Percentiles rank a stretch among this genome's conserved stretches.
phyloP scores from a whole-genome alignment of 2,113 vertebrate genomes.

The Tachysurus fulvidraco region DNA sequence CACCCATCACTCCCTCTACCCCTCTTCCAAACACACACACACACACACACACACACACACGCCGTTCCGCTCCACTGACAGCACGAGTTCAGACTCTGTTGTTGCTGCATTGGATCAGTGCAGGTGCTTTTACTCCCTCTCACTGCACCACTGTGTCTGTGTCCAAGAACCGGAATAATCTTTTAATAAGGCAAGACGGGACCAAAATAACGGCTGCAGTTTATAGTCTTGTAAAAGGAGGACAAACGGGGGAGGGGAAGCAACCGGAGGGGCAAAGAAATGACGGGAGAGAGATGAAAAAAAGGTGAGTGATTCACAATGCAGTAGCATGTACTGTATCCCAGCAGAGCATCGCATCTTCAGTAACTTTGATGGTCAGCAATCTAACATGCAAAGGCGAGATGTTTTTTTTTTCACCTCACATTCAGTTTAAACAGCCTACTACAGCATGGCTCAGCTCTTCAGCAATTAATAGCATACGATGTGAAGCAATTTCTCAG shows the following conservation, averaged over 20 bases:
- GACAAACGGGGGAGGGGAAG: constrained; percentile 20
- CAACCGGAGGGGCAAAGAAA: constrained; percentile 32
- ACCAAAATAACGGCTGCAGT: not conserved
- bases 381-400: not conserved
- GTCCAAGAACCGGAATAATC: not conserved
- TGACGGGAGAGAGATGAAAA: constrained; percentile 40
- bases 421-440: not conserved
- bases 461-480: not conserved
- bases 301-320: constrained; percentile 51
- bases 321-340: constrained; percentile 15
- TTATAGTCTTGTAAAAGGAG: not conserved
- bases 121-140: not conserved
- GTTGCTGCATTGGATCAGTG: constrained; percentile 32
- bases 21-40: constrained; percentile 12
- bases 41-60: constrained; percentile 10
- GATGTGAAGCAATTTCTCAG: not conserved
- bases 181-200: not conserved
- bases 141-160: constrained; percentile 29
- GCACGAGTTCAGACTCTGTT: constrained; percentile 1
- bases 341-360: not conserved
- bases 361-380: not conserved
- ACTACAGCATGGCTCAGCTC: not conserved
- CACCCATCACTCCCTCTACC: constrained; percentile 20
- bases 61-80: not conserved
- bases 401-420: too few species aligned